Percentiles rank a stretch among this genome's conserved stretches.
Conservation (phyloP, 2,113 vertebrate species). For the Percopsis transmontana region DNA sequence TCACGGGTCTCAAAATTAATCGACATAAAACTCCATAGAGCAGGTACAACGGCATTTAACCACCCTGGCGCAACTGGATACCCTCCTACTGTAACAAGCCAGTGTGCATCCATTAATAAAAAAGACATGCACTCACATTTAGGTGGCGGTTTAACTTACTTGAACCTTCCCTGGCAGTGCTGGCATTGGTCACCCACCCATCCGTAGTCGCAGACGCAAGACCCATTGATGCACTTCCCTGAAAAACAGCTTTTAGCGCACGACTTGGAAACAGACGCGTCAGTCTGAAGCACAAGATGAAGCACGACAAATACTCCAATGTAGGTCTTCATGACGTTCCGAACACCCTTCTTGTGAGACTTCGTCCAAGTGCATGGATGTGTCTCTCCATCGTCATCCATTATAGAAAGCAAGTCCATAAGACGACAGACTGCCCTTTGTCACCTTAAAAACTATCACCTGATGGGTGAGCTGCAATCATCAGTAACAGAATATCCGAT, state of each 20-base stretch:
- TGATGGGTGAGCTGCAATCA: constrained; percentile 15
- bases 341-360: background rate
- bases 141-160: constrained; percentile 80
- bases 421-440: background rate
- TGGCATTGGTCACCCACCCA: constrained; percentile 97
- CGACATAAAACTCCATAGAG: no score
- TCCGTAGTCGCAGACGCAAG: constrained; percentile 91
- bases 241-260: constrained; percentile 58
- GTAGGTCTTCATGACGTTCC: constrained; percentile 25
- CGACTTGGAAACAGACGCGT: constrained; percentile 38
- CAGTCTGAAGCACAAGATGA: constrained; percentile 31
- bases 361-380: constrained; percentile 19
- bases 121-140: no score
- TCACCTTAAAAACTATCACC: background rate
- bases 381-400: constrained; percentile 20
- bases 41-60: no score
- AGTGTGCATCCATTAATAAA: no score
- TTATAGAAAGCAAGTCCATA: constrained; percentile 3
- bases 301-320: constrained; percentile 44
- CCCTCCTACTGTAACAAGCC: no score
- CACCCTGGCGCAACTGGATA: no score
- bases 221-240: constrained; percentile 90
- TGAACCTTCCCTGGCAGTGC: constrained; percentile 96
- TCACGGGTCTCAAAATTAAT: no score
- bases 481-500: background rate